Evolutionary conservation across 2,113 vertebrate species (phyloP).

Genomic region (Ctenomys sociabilis): DNA sequence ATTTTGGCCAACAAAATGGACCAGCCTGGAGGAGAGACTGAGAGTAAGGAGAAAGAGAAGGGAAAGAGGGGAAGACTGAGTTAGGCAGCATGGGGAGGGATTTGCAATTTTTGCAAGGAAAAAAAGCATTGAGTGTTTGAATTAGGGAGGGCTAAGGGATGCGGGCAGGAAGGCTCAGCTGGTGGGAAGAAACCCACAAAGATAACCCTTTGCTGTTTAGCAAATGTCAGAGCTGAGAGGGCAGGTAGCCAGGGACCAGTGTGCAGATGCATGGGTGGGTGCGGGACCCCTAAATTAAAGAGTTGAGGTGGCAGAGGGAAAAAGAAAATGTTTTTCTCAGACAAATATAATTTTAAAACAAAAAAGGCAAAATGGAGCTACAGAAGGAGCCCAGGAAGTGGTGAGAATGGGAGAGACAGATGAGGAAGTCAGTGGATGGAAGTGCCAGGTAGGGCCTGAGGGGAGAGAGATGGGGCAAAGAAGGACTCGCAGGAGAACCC

Average conservation of each 20-base stretch:
- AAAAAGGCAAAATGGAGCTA: background rate
- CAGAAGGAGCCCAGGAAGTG: background rate
- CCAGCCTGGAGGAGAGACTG: background rate
- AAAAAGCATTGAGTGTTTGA: background rate
- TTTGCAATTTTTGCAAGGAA: background rate
- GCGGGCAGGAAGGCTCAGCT: background rate
- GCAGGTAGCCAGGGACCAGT: no score
- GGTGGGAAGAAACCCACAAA: background rate
- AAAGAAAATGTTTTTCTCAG: background rate
- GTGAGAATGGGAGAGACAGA: background rate
- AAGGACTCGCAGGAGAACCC: background rate
- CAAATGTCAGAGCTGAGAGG: background rate
- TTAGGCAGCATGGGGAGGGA: background rate
- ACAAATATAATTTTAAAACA: background rate
- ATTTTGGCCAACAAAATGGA: background rate
- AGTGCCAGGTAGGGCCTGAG: background rate
- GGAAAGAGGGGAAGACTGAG: background rate
- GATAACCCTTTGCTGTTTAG: rapidly evolving
- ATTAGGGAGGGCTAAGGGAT: background rate
- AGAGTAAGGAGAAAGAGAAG: background rate
- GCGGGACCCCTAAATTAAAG: background rate
- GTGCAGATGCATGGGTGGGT: rapidly evolving
- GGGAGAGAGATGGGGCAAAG: background rate
- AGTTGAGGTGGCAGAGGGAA: background rate
- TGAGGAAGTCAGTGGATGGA: background rate